phyloP scores from a whole-genome alignment of 2,888 invertebrate genomes.

The Dyspetes luteomarginatus region DNA sequence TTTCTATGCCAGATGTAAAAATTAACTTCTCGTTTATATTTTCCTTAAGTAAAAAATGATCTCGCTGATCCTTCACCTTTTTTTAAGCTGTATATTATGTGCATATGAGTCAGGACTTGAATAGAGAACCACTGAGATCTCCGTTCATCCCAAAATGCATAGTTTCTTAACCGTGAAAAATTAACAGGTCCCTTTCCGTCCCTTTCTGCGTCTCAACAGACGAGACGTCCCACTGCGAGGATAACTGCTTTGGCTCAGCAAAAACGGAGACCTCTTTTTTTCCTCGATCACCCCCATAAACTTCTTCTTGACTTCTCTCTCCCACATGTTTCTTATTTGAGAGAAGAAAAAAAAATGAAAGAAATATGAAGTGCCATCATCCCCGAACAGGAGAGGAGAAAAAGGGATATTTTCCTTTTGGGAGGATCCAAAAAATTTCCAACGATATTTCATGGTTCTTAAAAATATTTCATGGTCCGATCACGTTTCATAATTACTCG shows the following conservation, averaged over 20 bases:
- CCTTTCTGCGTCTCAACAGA: slow-evolving; percentile 48
- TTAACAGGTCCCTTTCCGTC: slow-evolving; percentile 62
- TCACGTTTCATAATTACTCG: slow-evolving; percentile 18
- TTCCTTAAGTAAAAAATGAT: slow-evolving; percentile 14
- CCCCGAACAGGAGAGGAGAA: slow-evolving; percentile 18
- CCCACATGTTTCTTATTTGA: slow-evolving; percentile 43
- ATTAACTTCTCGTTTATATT: background rate
- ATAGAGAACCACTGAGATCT: slow-evolving; percentile 40
- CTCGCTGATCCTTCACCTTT: background rate
- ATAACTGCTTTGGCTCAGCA: slow-evolving; percentile 55
- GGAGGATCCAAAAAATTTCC: slow-evolving; percentile 29
- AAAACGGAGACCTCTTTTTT: slow-evolving; percentile 40
- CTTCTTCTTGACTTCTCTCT: slow-evolving; percentile 44
- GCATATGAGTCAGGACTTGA: slow-evolving; percentile 9
- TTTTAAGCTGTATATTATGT: background rate
- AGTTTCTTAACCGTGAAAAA: slow-evolving; percentile 65
- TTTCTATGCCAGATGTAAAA: background rate
- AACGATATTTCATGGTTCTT: slow-evolving; percentile 53
- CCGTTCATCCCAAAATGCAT: slow-evolving; percentile 11
- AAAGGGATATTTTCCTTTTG: slow-evolving; percentile 19
- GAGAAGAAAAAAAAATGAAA: slow-evolving; percentile 9
- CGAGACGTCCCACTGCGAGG: slow-evolving; percentile 65
- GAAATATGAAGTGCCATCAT: slow-evolving; percentile 32
- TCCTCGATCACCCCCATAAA: slow-evolving; percentile 20
- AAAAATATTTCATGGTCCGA: slow-evolving; percentile 43